Conservation (phyloP, 2,888 invertebrate species). For the Noctua janthe region DNA sequence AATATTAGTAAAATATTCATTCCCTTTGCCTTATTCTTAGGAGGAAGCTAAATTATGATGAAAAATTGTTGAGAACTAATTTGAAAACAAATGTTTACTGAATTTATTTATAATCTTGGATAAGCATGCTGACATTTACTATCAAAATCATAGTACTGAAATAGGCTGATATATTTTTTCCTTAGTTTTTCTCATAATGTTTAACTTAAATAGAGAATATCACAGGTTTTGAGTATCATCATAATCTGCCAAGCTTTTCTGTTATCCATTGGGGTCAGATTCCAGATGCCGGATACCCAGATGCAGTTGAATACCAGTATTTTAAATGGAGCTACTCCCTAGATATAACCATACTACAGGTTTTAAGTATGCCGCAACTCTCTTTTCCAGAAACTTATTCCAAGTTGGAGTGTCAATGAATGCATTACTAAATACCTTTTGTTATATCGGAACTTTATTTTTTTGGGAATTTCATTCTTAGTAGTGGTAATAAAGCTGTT, state of each 20-base stretch:
- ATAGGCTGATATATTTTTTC: background rate
- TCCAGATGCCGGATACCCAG: background rate
- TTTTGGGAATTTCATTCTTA: background rate
- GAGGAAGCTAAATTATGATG: background rate
- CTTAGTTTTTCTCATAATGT: background rate
- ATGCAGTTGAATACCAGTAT: background rate
- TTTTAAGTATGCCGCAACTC: background rate
- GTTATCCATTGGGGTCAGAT: background rate
- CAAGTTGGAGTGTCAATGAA: background rate
- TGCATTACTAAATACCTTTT: background rate
- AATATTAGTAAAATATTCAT: background rate
- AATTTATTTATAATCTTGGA: background rate
- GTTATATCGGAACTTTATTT: no score
- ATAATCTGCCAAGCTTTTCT: background rate
- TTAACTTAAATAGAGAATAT: background rate
- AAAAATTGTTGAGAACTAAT: background rate
- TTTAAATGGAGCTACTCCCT: background rate
- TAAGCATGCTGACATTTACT: background rate
- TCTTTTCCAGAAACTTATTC: background rate
- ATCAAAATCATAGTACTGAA: background rate
- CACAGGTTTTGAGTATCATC: background rate
- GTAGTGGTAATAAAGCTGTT: background rate
- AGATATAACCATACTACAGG: background rate
- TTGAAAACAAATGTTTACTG: background rate
- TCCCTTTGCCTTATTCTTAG: background rate